A percentile compares a stretch with the other conserved stretches of the same genome.
phyloP scores from a whole-genome alignment of 1,140 invertebrate species.

The Cheumatopsyche charites region DNA sequence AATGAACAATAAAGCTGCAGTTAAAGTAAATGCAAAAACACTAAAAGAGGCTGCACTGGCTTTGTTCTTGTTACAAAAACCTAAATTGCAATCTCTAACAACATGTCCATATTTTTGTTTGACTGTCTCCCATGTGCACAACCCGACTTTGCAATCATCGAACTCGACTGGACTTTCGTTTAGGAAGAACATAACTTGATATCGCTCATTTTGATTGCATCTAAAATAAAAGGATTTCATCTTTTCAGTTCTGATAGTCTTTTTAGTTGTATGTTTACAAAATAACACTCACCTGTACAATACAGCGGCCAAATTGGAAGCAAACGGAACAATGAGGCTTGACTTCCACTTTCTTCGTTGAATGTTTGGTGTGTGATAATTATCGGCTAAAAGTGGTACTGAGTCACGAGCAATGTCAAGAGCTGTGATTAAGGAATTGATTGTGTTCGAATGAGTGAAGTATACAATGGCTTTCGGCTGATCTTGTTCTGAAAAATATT shows the following conservation, averaged over 20 bases:
- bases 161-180: slow-evolving; percentile 68
- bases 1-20: too few species aligned
- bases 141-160: slow-evolving; percentile 65
- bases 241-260: too few species aligned
- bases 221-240: slow-evolving; percentile 51
- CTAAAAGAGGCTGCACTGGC: slow-evolving; percentile 8
- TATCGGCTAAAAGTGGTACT: slow-evolving; percentile 68
- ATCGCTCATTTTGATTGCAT: slow-evolving; percentile 61
- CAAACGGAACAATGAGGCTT: slow-evolving; percentile 76
- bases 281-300: slow-evolving; percentile 75
- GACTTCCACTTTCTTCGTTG: slow-evolving; percentile 71
- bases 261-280: too few species aligned
- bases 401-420: slow-evolving; percentile 73
- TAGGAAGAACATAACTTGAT: slow-evolving; percentile 67
- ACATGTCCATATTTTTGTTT: slow-evolving; percentile 52
- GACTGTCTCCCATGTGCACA: slow-evolving; percentile 65
- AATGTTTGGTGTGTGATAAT: slow-evolving; percentile 63
- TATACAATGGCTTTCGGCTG: slow-evolving; percentile 68
- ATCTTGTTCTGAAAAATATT: slow-evolving; percentile 51
- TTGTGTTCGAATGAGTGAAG: slow-evolving; percentile 68
- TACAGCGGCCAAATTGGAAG: slow-evolving; percentile 77
- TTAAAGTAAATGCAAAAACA: too few species aligned
- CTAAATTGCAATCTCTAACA: slow-evolving; percentile 53
- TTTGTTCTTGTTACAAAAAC: slow-evolving; percentile 54
- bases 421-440: slow-evolving; percentile 68